Evolutionary conservation across 2,797 vertebrate genomes (phyloP).

Genomic region (Rallus crepitans): DNA sequence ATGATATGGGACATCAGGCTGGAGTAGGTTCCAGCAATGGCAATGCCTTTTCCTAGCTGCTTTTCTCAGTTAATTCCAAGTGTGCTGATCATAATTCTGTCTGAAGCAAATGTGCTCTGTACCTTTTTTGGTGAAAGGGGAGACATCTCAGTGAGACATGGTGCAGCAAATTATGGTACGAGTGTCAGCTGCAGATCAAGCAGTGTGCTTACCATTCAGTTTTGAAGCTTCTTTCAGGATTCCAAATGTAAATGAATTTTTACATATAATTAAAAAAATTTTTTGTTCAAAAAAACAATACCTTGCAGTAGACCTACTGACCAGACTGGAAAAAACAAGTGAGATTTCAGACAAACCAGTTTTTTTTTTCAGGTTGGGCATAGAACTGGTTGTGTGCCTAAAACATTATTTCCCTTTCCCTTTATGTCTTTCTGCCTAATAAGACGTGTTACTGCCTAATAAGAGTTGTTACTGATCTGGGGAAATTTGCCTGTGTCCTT

Average conservation of each 20-base stretch:
- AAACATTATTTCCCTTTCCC: background rate
- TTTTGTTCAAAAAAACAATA: background rate
- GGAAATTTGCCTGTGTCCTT: background rate
- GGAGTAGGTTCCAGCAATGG: background rate
- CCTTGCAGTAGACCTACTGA: background rate
- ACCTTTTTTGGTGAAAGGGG: background rate
- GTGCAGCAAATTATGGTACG: background rate
- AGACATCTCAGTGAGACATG: rapidly evolving
- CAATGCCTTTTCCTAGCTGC: background rate
- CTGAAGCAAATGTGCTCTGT: background rate
- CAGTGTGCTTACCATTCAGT: rapidly evolving
- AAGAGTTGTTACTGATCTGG: background rate
- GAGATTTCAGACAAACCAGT: background rate
- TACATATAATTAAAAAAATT: background rate
- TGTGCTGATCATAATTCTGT: background rate
- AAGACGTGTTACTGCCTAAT: background rate
- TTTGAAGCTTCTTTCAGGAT: background rate
- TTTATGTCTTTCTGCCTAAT: background rate
- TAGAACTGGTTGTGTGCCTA: background rate
- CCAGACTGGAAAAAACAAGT: background rate
- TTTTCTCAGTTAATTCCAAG: background rate
- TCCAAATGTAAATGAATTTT: background rate
- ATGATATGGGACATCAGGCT: background rate
- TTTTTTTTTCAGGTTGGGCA: background rate
- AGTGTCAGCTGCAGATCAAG: background rate